These are phyloP conservation scores for Picathartes gymnocephalus DNA, from an alignment of 2,113 vertebrate species.

Conservation along the genomic window DNA sequence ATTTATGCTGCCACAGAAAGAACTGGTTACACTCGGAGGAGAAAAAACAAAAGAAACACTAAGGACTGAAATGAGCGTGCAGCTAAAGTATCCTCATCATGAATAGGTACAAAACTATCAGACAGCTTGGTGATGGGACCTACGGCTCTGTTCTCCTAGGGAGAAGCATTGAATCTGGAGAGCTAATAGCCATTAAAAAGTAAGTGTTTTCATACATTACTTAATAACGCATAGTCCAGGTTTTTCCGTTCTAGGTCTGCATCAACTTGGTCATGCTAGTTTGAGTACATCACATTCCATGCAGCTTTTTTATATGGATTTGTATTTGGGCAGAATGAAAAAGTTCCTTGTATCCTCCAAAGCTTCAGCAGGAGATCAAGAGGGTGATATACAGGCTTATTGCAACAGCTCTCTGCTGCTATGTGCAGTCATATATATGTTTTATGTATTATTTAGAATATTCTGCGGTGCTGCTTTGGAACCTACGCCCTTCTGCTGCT, in stretches of 20 bases:
- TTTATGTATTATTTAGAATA: not conserved
- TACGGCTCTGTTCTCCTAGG: slow-evolving; percentile 94
- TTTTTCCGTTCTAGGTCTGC: not conserved
- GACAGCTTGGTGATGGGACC: slow-evolving; percentile 93
- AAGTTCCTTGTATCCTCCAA: not conserved
- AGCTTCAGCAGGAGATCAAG: not conserved
- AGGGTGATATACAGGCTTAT: not conserved
- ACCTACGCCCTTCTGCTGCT: not conserved
- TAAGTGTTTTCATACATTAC: slow-evolving; percentile 60
- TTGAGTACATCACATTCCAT: not conserved
- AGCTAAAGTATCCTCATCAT: slow-evolving; percentile 72
- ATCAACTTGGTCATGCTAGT: not conserved
- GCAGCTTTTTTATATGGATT: not conserved
- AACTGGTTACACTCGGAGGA: slow-evolving; percentile 82
- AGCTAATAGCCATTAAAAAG: slow-evolving; percentile 96
- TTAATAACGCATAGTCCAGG: not conserved
- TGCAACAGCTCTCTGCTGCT: not conserved
- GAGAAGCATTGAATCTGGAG: slow-evolving; percentile 91
- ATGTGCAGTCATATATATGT: not conserved
- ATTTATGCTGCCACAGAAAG: slow-evolving; percentile 87
- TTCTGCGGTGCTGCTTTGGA: not conserved
- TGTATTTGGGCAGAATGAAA: not conserved
- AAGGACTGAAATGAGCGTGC: slow-evolving; percentile 64
- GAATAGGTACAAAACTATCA: slow-evolving; percentile 93
- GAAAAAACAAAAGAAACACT: slow-evolving; percentile 38